Percentiles rank a stretch among this genome's conserved stretches.
Evolutionary conservation across 2,888 invertebrate genomes (phyloP).

Genomic region (Callinectes sapidus): DNA sequence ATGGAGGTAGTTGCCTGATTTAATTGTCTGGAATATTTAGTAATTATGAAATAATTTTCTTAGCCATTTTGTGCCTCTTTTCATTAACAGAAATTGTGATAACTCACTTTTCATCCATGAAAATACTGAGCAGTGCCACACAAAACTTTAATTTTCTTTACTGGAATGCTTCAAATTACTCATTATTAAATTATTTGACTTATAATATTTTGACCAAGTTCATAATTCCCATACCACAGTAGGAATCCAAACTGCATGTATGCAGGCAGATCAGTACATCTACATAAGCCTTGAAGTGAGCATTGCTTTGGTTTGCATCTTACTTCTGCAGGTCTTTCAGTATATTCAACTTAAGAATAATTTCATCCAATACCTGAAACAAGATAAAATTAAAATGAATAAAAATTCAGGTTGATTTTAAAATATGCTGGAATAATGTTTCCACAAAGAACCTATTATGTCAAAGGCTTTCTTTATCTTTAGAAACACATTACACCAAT

Average conservation of each 20-base stretch:
- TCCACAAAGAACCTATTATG: too few species aligned
- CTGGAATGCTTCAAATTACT: neutral
- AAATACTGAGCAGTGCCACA: neutral
- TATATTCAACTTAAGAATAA: neutral
- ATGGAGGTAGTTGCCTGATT: too few species aligned
- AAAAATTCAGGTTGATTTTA: neutral
- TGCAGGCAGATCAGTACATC: neutral
- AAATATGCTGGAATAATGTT: neutral
- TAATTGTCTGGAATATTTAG: too few species aligned
- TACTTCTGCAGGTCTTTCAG: constrained; percentile 4
- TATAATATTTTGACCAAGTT: neutral
- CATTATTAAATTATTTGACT: neutral
- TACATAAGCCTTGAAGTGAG: neutral
- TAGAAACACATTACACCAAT: too few species aligned
- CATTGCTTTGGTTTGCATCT: neutral
- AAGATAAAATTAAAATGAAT: neutral
- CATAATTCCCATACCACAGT: neutral
- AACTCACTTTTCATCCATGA: neutral
- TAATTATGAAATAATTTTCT: too few species aligned
- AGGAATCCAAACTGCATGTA: neutral
- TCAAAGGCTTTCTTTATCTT: too few species aligned
- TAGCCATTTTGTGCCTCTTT: neutral
- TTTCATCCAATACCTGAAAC: constrained; percentile 5
- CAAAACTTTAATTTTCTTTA: neutral
- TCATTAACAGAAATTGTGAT: neutral